Evolutionary conservation across 2,113 vertebrate species (phyloP), one percentile per base, ranked within the genome.

Genomic region (Melanerpes formicivorus): DNA sequence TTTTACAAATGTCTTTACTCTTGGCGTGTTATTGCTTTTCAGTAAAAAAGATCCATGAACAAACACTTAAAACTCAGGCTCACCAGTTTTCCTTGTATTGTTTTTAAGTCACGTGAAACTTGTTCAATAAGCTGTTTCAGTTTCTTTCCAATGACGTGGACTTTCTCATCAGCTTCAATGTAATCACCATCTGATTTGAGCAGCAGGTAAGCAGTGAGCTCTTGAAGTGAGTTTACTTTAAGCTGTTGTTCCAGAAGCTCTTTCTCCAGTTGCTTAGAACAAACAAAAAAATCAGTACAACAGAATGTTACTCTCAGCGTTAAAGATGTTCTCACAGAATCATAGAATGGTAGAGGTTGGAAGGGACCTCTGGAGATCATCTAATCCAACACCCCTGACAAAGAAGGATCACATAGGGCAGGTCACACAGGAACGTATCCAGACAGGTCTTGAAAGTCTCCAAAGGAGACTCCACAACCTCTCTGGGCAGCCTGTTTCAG

Each of bases 101-200:
- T 55, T 66, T 66, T 77, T 73, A 99, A 96, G 69, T 98, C 98
- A 0, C 80, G 92, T 16, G 97, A 96, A 74, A 98, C 97, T 94
- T 98, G 98, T 66, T 98, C 94, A 46, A 96, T 96, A 73, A 99
- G 96, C 81, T 98, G 97, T 10, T 96, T 96, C 80, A 99, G 95
- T 52, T 99, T 99, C 62, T 97, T 98, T 94, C 93, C 90, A 75
- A 99, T 98, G 34, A 98, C 98, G 21, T 98, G 98, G 22, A 99
- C 97, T 84, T 99, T 99, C 97, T 99, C 99, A 55, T 98, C 97
- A 56, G 98, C 98, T 96, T 99, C 98, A 32, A 96, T 54, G 18
- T 98, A 98, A 70, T 98, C 98, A 10, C 90, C 96, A 1, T 96
- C 88, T 40, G 97, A 97, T 90, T 98, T 98, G n/a, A 97, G 86